phyloP scores from a whole-genome alignment of 2,113 vertebrate genomes.

The Columba livia region DNA sequence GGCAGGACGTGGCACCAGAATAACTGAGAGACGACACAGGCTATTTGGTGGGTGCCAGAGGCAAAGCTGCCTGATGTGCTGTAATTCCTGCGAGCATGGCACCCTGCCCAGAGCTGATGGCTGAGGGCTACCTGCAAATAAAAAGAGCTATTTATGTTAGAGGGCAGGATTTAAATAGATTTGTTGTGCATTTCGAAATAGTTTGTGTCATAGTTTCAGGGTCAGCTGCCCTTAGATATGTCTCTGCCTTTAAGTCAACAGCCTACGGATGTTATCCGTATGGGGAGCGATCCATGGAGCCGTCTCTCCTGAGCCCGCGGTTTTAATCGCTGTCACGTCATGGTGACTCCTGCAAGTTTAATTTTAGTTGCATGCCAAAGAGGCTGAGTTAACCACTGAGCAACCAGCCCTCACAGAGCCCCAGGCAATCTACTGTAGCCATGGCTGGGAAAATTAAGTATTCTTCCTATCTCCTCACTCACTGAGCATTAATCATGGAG shows the following conservation, averaged over 20 bases:
- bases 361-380: conserved; percentile 49
- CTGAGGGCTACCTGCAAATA: conserved; percentile 37
- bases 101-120: background rate
- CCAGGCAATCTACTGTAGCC: background rate
- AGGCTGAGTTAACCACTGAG: conserved; percentile 46
- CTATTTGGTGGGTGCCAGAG: conserved; percentile 2
- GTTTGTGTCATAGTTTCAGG: conserved; percentile 18
- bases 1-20: background rate
- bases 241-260: conserved; percentile 1
- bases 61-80: conserved; percentile 47
- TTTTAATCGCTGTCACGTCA: conserved; percentile 29
- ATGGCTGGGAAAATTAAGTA: background rate
- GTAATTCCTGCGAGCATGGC: conserved; percentile 15
- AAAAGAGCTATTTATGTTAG: conserved; percentile 38
- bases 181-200: conserved; percentile 11
- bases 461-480: background rate
- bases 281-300: background rate
- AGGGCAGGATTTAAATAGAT: conserved; percentile 52
- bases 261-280: background rate
- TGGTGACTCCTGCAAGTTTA: conserved; percentile 35
- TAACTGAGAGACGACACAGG: background rate
- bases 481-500: conserved; percentile 10
- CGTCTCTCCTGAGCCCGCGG: background rate
- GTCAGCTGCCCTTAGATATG: conserved; percentile 26
- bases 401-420: conserved; percentile 30